phyloP scores from a whole-genome alignment of 2,113 vertebrate species.

The Poecilia latipinna region DNA sequence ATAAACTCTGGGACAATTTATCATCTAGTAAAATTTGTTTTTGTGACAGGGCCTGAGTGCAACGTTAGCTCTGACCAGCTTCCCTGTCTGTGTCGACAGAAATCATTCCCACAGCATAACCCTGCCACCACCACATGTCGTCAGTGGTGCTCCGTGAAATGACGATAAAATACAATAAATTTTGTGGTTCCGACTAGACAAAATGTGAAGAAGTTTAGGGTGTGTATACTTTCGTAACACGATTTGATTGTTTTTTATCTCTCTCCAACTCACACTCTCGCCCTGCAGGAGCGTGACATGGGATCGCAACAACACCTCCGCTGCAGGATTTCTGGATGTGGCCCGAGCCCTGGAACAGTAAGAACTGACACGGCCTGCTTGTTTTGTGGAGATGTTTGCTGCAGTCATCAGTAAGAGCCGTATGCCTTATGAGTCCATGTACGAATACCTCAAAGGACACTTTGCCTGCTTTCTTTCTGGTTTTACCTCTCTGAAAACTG shows the following conservation, averaged over 20 bases:
- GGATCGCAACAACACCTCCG: constrained; percentile 89
- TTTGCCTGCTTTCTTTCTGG: constrained; percentile 1
- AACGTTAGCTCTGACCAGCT: no score
- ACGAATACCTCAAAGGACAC: not conserved
- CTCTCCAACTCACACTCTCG: constrained; percentile 20
- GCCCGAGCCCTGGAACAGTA: constrained; percentile 90
- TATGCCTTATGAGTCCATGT: not conserved
- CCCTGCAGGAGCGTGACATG: constrained; percentile 86
- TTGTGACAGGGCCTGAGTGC: no score
- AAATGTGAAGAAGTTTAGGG: not conserved
- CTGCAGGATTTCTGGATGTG: constrained; percentile 87
- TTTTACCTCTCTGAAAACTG: constrained; percentile 9
- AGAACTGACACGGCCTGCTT: constrained; percentile 55
- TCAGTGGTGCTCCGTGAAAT: no score
- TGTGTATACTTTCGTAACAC: not conserved
- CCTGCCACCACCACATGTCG: not conserved
- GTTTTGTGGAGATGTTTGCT: not conserved
- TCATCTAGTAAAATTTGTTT: no score
- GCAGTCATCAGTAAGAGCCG: constrained; percentile 2
- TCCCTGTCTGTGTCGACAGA: no score
- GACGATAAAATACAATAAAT: not conserved
- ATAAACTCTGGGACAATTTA: no score
- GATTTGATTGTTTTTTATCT: constrained; percentile 16
- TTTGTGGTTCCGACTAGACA: not conserved
- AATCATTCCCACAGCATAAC: no score